A percentile compares a stretch with the other conserved stretches of the same genome.
Evolutionary conservation across 2,888 invertebrate genomes (phyloP).

Genomic region (Conomelus anceps): DNA sequence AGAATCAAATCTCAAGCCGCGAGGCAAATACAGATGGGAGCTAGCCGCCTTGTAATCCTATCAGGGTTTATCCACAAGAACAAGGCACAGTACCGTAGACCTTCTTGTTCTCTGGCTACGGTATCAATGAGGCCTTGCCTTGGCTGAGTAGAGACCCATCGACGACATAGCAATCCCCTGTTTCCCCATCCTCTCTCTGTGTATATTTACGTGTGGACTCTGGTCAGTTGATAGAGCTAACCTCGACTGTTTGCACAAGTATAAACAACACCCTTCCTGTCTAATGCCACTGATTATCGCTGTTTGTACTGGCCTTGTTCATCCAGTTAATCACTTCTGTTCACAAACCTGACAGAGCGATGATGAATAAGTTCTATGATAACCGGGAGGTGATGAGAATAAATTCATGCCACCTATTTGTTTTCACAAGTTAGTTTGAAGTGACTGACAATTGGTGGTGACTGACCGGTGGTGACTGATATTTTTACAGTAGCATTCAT

Average conservation of each 20-base stretch:
- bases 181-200: not conserved
- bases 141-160: not conserved
- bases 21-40: not conserved
- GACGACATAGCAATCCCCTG: not conserved
- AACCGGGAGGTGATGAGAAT: not conserved
- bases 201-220: not conserved
- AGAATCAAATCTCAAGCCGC: not conserved
- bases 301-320: not conserved
- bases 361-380: not conserved
- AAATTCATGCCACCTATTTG: too few species aligned
- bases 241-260: not conserved
- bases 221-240: not conserved
- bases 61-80: not conserved
- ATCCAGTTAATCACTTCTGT: not conserved
- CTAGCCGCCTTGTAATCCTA: not conserved
- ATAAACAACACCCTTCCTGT: not conserved
- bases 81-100: not conserved
- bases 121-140: not conserved
- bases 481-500: too few species aligned
- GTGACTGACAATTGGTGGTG: too few species aligned
- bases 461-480: too few species aligned
- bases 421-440: too few species aligned
- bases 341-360: not conserved
- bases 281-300: not conserved
- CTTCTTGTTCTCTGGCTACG: not conserved